Evolutionary conservation across 2,888 invertebrate genomes (phyloP).

Genomic region (Brachyopa scutellaris): DNA sequence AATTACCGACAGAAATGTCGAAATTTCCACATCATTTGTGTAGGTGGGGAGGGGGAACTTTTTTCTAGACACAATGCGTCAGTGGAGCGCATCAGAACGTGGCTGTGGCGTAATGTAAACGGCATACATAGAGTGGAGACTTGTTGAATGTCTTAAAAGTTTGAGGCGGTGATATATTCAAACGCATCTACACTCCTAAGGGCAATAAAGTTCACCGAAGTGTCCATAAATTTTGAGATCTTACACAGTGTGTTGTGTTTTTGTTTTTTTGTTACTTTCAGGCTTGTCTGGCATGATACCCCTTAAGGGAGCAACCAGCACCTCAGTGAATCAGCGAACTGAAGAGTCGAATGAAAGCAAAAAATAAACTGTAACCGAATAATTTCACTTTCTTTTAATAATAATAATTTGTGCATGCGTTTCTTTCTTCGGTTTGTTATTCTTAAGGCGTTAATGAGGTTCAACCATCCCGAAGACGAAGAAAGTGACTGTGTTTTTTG

Average conservation of each 20-base stretch:
- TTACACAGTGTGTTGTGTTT: background rate
- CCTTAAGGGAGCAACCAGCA: background rate
- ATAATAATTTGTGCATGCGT: slow-evolving; percentile 41
- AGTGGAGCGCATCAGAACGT: slow-evolving; percentile 61
- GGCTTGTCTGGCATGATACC: background rate
- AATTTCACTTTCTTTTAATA: slow-evolving; percentile 62
- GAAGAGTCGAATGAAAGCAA: slow-evolving; percentile 57
- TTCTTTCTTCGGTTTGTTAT: slow-evolving; percentile 40
- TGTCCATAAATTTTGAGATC: slow-evolving; percentile 47
- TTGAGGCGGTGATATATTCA: slow-evolving; percentile 16
- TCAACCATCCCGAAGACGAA: slow-evolving; percentile 38
- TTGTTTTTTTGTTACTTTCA: too few species aligned
- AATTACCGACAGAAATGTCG: slow-evolving; percentile 42
- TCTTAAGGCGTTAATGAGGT: slow-evolving; percentile 61
- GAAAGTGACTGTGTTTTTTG: slow-evolving; percentile 54
- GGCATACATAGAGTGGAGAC: background rate
- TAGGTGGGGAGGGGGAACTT: background rate
- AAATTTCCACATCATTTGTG: slow-evolving; percentile 69
- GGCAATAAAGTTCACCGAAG: slow-evolving; percentile 47
- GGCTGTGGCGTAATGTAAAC: slow-evolving; percentile 27
- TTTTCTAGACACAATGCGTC: slow-evolving; percentile 30
- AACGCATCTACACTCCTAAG: slow-evolving; percentile 21
- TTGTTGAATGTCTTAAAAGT: slow-evolving; percentile 24
- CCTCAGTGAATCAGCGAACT: slow-evolving; percentile 56
- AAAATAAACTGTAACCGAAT: slow-evolving; percentile 45